phyloP scores from a whole-genome alignment of 1,140 invertebrate species.

The Archivesica marissinica region DNA sequence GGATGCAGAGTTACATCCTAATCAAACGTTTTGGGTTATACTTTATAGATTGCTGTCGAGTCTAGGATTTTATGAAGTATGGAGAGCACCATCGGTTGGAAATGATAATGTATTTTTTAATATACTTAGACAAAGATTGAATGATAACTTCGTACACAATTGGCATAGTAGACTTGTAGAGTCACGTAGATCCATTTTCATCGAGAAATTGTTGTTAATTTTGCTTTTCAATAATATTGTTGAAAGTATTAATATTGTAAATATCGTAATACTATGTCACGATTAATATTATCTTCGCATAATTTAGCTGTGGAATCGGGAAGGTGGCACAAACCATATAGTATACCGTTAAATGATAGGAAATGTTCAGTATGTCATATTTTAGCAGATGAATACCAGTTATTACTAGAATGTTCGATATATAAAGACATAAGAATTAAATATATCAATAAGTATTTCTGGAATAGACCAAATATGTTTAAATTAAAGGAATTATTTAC shows the following conservation, averaged over 20 bases:
- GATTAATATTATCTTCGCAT: background rate
- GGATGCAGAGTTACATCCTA: background rate
- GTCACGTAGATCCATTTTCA: background rate
- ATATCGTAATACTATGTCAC: background rate
- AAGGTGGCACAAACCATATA: background rate
- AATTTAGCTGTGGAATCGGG: background rate
- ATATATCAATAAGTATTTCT: background rate
- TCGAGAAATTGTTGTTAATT: background rate
- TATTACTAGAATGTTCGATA: background rate
- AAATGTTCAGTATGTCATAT: background rate
- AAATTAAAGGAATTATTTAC: background rate
- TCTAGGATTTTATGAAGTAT: conserved; percentile 4
- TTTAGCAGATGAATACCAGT: conserved; percentile 14
- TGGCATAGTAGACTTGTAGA: background rate
- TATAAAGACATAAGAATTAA: background rate
- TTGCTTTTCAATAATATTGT: conserved; percentile 1
- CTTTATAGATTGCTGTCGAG: background rate
- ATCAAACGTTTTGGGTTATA: background rate
- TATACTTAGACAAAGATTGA: background rate
- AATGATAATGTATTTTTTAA: background rate
- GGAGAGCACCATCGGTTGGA: background rate
- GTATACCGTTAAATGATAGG: background rate
- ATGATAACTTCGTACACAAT: conserved; percentile 8
- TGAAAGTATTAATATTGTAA: background rate
- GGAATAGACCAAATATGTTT: conserved; percentile 10